phyloP scores from a whole-genome alignment of 2,888 invertebrate genomes.

The Orthonychiurus folsomi region DNA sequence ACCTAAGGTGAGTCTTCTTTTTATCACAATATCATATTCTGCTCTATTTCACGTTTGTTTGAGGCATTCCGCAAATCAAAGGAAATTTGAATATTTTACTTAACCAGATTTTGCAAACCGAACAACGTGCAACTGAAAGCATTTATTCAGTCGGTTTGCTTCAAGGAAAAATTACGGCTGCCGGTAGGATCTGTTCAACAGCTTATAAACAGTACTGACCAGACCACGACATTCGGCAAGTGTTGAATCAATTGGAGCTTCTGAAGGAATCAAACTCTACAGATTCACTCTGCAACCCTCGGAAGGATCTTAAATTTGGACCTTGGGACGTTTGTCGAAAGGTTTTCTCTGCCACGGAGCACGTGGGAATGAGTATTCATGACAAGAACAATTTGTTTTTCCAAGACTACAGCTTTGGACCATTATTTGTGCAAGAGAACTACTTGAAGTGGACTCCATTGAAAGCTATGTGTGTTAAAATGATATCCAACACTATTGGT shows the following conservation, averaged over 20 bases:
- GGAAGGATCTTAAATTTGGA: constrained; percentile 47
- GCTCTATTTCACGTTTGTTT: background rate
- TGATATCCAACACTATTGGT: too few relatives aligned
- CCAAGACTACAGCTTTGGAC: constrained; percentile 91
- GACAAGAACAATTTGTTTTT: constrained; percentile 90
- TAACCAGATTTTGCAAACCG: constrained; percentile 63
- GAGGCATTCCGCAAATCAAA: background rate
- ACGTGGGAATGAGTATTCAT: constrained; percentile 63
- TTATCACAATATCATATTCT: constrained; percentile 5
- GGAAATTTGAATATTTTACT: too few relatives aligned
- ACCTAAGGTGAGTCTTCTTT: constrained; percentile 52
- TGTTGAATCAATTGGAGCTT: constrained; percentile 79
- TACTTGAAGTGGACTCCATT: constrained; percentile 74
- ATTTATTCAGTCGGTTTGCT: constrained; percentile 83
- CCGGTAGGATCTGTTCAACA: constrained; percentile 65
- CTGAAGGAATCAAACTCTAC: constrained; percentile 44
- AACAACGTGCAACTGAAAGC: constrained; percentile 67
- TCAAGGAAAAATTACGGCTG: constrained; percentile 78
- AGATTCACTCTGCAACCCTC: constrained; percentile 23
- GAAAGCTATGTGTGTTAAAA: constrained; percentile 59
- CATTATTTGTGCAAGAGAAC: constrained; percentile 96
- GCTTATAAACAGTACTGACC: constrained; percentile 72
- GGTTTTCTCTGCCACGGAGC: constrained; percentile 73
- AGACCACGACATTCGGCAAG: constrained; percentile 88
- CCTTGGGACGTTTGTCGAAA: constrained; percentile 88